Evolutionary conservation across 2,797 vertebrate genomes (phyloP).

Genomic region (Hephaestus fuliginosus): DNA sequence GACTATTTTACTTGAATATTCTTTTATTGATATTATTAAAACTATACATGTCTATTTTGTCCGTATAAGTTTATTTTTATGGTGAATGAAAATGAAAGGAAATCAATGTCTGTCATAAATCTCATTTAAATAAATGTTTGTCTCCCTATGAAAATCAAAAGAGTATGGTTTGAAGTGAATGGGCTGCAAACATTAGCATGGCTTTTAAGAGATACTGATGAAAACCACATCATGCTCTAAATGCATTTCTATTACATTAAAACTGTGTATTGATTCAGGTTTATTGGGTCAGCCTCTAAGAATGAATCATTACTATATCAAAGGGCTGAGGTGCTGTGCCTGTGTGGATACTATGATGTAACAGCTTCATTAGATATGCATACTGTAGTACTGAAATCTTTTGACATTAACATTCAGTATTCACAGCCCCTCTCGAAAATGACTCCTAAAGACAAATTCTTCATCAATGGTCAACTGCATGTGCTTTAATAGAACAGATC

Average conservation of each 20-base stretch:
- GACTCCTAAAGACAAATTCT: not conserved
- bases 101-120: not conserved
- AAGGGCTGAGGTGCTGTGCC: conserved; percentile 20
- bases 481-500: not conserved
- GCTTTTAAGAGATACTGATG: not conserved
- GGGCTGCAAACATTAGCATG: not conserved
- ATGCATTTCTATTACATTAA: not conserved
- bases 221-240: not conserved
- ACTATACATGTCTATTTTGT: not conserved
- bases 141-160: not conserved
- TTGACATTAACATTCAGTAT: conserved; percentile 25
- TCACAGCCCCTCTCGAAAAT: not conserved
- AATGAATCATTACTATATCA: not conserved
- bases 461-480: not conserved
- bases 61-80: not conserved
- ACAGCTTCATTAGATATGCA: conserved; percentile 46
- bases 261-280: not conserved
- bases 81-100: not conserved
- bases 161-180: not conserved
- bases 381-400: conserved; percentile 24
- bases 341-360: conserved; percentile 47
- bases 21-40: not conserved
- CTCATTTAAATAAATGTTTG: not conserved
- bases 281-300: not conserved
- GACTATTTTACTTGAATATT: not conserved